A percentile compares a stretch with the other conserved stretches of the same genome.
phyloP scores from a whole-genome alignment of 2,797 vertebrate species.

The Cuculus canorus region DNA sequence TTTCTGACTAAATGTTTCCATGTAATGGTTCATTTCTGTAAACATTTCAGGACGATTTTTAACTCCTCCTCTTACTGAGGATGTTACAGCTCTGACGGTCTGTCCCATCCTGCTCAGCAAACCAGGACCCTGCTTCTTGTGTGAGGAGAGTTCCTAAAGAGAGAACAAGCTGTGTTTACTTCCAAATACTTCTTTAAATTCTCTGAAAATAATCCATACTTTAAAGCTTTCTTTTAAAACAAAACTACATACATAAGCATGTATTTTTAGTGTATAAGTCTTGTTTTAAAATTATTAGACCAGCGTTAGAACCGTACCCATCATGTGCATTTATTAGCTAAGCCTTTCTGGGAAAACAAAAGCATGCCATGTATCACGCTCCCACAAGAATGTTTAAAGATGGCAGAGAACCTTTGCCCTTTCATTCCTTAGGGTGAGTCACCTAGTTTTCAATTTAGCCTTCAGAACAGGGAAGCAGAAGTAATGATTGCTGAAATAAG shows the following conservation, averaged over 20 bases:
- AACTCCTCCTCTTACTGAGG: constrained; percentile 84
- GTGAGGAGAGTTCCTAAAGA: constrained; percentile 85
- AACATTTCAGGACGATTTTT: constrained; percentile 89
- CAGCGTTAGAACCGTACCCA: neutral
- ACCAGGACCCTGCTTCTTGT: constrained; percentile 91
- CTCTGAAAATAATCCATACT: neutral
- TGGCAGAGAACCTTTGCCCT: neutral
- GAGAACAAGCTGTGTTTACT: neutral
- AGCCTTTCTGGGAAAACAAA: neutral
- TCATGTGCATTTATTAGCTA: neutral
- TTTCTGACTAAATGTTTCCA: constrained; percentile 89
- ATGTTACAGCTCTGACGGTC: constrained; percentile 88
- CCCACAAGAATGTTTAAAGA: neutral
- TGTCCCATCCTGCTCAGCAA: constrained; percentile 92
- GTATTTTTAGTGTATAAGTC: neutral
- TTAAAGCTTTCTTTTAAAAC: neutral
- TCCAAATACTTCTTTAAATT: neutral
- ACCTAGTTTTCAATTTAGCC: neutral
- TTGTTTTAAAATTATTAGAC: neutral
- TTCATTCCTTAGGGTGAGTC: neutral
- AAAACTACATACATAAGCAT: neutral
- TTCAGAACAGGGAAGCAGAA: neutral
- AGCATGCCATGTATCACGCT: neutral
- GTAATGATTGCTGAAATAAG: neutral
- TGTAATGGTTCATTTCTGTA: constrained; percentile 85